phyloP scores from a whole-genome alignment of 2,797 vertebrate genomes.

The Sebastiscus tertius region DNA sequence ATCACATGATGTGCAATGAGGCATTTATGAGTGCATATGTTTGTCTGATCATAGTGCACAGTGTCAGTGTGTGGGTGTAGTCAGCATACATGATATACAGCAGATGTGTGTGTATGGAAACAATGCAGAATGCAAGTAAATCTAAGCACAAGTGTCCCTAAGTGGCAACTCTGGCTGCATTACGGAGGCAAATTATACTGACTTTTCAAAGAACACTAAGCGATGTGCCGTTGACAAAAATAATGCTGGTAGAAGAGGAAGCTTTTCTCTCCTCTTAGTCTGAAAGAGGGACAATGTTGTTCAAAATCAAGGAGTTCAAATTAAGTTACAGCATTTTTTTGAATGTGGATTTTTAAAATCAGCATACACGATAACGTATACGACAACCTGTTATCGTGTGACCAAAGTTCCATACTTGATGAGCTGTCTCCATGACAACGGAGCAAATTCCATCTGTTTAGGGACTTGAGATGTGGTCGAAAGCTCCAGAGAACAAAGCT shows the following conservation, averaged over 20 bases:
- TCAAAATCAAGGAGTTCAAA: background rate
- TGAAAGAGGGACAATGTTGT: background rate
- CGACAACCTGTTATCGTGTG: background rate
- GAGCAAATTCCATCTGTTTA: background rate
- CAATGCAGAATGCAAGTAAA: background rate
- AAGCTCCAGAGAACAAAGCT: background rate
- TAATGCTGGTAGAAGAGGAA: background rate
- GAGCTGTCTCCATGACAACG: background rate
- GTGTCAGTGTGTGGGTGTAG: background rate
- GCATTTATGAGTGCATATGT: slow-evolving; percentile 9
- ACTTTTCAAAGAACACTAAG: background rate
- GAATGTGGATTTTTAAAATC: background rate
- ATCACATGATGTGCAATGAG: slow-evolving; percentile 30
- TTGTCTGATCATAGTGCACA: background rate
- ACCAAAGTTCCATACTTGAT: background rate
- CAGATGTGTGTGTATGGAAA: background rate
- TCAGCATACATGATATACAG: background rate
- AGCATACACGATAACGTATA: background rate
- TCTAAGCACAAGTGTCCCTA: background rate
- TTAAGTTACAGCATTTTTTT: background rate
- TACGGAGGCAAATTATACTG: background rate
- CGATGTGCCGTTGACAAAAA: background rate
- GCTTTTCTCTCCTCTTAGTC: background rate
- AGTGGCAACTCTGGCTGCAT: background rate
- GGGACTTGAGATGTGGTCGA: background rate